Evolutionary conservation across 2,888 invertebrate genomes (phyloP), one percentile per base, ranked within the genome.

Genomic region (Erebia palarica): DNA sequence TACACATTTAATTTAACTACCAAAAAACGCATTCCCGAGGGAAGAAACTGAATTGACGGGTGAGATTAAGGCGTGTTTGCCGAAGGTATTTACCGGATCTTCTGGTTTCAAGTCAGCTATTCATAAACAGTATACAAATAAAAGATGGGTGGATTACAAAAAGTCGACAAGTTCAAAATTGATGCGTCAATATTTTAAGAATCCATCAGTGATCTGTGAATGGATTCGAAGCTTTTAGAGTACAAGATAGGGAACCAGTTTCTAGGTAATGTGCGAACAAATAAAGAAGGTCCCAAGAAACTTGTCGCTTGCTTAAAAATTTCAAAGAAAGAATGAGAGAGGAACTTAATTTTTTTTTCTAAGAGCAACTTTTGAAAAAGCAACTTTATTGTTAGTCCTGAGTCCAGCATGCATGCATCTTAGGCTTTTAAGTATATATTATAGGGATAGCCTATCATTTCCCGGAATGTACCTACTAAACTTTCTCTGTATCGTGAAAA

Each of bases 81-180:
- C 13, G 49, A 63, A 44, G 53, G 27, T 57, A 57, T 69, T 67
- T 67, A 59, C 53, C 51, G 27, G 16, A 57, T 53, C 67, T 69
- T 65, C 65, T 65, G 64, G 68, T 60, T 65, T 53, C 21, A 64
- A 68, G 63, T 68, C 49, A 69, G 59, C 59, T 66, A 71, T 68
- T 72, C 55, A 72, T 69, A 69, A 69, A 67, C 49, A 13, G 63
- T 51, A 58, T 66, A 66, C 67, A 69, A 69, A 72, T 72, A 72
- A 61, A 67, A 67, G 61, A 68, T 51, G 51, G 64, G 47, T 49
- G 66, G 47, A 63, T 66, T 42, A 58, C 65, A 65, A 68, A 68
- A 68, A 60, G 18, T 57, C 44, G 64, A 44, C 47, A 69, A 64
- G 27, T 65, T 65, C 21, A 47, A 65, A 58, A 65, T 60, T 68